A percentile compares a stretch with the other conserved stretches of the same genome.
These are phyloP conservation scores for Lophura nycthemera DNA, from an alignment of 2,113 vertebrate species.

Conservation along the genomic window DNA sequence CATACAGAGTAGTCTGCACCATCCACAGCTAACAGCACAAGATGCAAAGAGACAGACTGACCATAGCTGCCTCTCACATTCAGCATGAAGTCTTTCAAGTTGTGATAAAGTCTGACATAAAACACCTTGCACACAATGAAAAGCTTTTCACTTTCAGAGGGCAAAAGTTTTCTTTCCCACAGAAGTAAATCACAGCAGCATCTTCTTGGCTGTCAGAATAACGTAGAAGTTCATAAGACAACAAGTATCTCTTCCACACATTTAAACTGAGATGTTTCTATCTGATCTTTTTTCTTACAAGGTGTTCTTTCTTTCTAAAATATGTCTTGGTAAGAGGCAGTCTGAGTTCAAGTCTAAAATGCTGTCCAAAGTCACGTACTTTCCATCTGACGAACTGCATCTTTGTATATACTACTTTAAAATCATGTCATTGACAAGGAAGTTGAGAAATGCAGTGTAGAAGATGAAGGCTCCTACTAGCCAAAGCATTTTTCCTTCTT, in stretches of 20 bases:
- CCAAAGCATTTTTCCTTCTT: background rate
- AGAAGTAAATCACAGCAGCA: background rate
- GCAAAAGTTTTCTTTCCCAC: background rate
- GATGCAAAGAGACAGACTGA: background rate
- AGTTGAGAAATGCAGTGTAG: background rate
- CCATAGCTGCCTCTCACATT: background rate
- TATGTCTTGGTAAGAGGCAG: background rate
- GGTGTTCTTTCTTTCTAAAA: background rate
- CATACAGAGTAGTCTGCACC: background rate
- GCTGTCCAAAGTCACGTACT: background rate
- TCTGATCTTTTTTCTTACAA: background rate
- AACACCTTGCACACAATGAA: background rate
- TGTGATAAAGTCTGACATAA: background rate
- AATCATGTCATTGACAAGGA: background rate
- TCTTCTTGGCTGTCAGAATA: background rate
- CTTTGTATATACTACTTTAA: background rate
- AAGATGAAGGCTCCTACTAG: background rate
- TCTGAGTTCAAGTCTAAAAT: background rate
- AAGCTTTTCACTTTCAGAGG: background rate
- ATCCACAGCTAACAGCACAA: background rate
- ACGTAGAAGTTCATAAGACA: background rate
- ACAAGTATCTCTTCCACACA: background rate
- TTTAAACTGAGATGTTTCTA: background rate
- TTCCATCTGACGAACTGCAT: background rate
- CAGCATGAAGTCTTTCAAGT: background rate